Conservation (phyloP, 1,140 invertebrate genomes). For the Protaetia brevitarsis region DNA sequence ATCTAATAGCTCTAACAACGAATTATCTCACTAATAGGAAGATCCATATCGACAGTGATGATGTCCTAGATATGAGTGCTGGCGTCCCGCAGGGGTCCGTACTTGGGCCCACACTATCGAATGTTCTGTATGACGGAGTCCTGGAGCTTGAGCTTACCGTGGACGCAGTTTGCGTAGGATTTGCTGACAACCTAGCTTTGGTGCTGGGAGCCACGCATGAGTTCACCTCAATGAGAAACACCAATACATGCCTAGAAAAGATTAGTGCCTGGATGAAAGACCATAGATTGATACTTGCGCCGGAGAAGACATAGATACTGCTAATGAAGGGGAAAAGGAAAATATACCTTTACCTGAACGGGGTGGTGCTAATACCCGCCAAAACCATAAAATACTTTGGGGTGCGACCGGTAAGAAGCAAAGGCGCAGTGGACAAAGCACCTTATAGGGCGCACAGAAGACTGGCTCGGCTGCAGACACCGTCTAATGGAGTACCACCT, state of each 20-base stretch:
- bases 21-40: no score
- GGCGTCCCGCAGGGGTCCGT: constrained; percentile 23
- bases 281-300: background rate
- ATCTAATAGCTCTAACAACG: no score
- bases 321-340: constrained; percentile 16
- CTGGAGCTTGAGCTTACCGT: background rate
- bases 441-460: no score
- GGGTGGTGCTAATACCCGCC: background rate
- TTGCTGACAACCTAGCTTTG: constrained; percentile 22
- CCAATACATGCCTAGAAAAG: background rate
- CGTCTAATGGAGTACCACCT: background rate
- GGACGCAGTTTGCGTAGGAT: background rate
- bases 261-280: constrained; percentile 16
- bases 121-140: constrained; percentile 14
- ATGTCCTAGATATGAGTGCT: no score
- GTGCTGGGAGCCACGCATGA: constrained; percentile 8
- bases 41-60: no score
- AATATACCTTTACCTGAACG: background rate
- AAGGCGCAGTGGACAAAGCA: background rate
- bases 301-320: constrained; percentile 11
- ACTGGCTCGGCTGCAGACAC: background rate
- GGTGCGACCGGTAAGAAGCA: background rate
- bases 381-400: constrained; percentile 22
- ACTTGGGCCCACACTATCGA: constrained; percentile 20
- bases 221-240: background rate